Base-by-base conservation (phyloP, 1,140 invertebrate species). In the Arion vulgaris region DNA sequence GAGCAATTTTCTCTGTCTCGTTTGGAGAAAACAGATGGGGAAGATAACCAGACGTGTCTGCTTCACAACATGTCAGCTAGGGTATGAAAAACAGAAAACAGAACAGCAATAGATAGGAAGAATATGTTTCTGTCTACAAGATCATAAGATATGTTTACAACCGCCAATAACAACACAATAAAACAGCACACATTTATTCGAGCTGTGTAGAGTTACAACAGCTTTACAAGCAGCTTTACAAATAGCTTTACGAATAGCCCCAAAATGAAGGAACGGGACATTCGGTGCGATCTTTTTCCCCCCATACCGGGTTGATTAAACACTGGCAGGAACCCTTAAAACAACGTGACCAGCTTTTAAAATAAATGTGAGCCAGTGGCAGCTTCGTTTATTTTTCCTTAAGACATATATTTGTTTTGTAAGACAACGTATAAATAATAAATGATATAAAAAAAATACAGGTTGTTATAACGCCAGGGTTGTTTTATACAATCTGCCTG, bases 21-120 rank as follows among this genome's bases (percentile, higher is more conserved):
- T 71, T 71, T 71, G n/a, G 32, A 13, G 32, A 71, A 34, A 71
- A 71, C 68, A 71, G 68, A 71, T 71, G 68, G 68, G 68, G 26
- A 39, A 17, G 51, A 57, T 57, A 23, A 26, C 5, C 1, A 23
- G 51, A 17, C 19, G 41, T 7, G 41, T 45, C 41, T 45, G 41
- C 41, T 45, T 7, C 41, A 5, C 41, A 45, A 45, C 41, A 45
- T 45, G 41, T 45, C 41, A 45, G 41, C 51, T 57, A 4, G 15
- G 19, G 51, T 19, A 26, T 23, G 51, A 23, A 57, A 57, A 4
- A 26, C n/a, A 26, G 19, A 57, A 57, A 57, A 57, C 51, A 11
- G 17, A 26, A 23, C 7, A 23, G 51, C 2, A 15, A 57, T 15
- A 1, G 26, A 57, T 1, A 19, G 26, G 51, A 57, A 26, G 23